Conservation (phyloP, 2,888 invertebrate species). For the Lasius platythorax region DNA sequence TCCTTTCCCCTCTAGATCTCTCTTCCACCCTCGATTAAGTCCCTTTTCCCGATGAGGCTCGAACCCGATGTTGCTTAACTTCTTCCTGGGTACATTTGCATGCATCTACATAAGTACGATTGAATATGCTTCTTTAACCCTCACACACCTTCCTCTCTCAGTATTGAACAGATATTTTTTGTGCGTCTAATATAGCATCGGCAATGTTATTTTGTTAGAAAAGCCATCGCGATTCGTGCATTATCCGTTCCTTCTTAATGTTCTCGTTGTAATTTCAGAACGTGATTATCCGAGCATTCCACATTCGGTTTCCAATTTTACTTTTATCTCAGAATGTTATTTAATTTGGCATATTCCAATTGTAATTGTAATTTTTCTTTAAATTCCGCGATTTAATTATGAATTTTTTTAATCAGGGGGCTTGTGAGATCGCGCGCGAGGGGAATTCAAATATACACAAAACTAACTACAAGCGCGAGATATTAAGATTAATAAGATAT, state of each 20-base stretch:
- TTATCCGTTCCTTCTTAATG: not conserved
- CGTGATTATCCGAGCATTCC: slow-evolving; percentile 14
- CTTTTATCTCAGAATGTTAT: slow-evolving; percentile 24
- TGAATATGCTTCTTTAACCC: slow-evolving; percentile 62
- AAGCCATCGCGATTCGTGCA: not conserved
- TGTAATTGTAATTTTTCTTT: slow-evolving; percentile 28
- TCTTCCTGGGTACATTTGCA: slow-evolving; percentile 68
- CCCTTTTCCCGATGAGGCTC: slow-evolving; percentile 60
- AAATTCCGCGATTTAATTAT: slow-evolving; percentile 35
- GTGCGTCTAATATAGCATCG: not conserved
- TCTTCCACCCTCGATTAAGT: slow-evolving; percentile 47
- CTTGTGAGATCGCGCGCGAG: slow-evolving; percentile 6
- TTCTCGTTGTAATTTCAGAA: slow-evolving; percentile 9
- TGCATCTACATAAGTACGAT: slow-evolving; percentile 75
- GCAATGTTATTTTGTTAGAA: not conserved
- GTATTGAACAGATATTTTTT: slow-evolving; percentile 27
- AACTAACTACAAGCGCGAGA: slow-evolving; percentile 10
- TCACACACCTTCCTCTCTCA: not conserved
- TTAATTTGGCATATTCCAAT: slow-evolving; percentile 33
- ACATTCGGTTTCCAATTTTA: slow-evolving; percentile 31
- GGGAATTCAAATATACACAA: slow-evolving; percentile 10
- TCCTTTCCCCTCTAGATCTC: not conserved
- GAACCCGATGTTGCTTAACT: slow-evolving; percentile 32
- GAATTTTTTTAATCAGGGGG: slow-evolving; percentile 13
- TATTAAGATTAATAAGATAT: slow-evolving; percentile 38